Percentiles rank a stretch among this genome's conserved stretches.
phyloP scores from a whole-genome alignment of 2,113 vertebrate species.

The Hippopotamus amphibius region DNA sequence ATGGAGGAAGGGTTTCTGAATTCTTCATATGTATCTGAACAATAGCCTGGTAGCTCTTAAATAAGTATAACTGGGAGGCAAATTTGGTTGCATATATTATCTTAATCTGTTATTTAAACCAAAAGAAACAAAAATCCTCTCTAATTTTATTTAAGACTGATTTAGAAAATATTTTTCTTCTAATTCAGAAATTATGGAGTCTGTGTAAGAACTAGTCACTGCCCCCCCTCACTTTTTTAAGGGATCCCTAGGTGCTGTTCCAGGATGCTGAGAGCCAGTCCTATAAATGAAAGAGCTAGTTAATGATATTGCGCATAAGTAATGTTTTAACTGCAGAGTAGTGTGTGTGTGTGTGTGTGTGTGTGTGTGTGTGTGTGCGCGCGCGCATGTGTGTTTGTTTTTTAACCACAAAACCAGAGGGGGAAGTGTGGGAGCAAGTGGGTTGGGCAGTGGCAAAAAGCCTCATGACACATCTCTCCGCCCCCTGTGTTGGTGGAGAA shows the following conservation, averaged over 20 bases:
- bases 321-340: conserved; percentile 83
- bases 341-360: conserved; percentile 74
- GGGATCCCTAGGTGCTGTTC: conserved; percentile 59
- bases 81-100: neutral
- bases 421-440: conserved; percentile 89
- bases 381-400: conserved; percentile 45
- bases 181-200: conserved; percentile 1
- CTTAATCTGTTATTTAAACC: neutral
- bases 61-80: neutral
- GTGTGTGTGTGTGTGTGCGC: neutral
- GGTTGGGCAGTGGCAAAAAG: conserved; percentile 83
- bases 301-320: conserved; percentile 85
- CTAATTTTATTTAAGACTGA: neutral
- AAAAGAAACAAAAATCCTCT: neutral
- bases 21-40: neutral
- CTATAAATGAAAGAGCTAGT: conserved; percentile 75
- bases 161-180: neutral
- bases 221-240: neutral
- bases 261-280: conserved; percentile 53
- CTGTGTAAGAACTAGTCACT: conserved; percentile 59
- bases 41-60: neutral
- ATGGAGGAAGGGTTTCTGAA: neutral
- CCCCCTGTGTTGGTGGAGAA: conserved; percentile 78
- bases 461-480: conserved; percentile 86
- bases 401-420: conserved; percentile 88